Evolutionary conservation across 2,113 vertebrate genomes (phyloP).

Genomic region (Notothenia rossii): DNA sequence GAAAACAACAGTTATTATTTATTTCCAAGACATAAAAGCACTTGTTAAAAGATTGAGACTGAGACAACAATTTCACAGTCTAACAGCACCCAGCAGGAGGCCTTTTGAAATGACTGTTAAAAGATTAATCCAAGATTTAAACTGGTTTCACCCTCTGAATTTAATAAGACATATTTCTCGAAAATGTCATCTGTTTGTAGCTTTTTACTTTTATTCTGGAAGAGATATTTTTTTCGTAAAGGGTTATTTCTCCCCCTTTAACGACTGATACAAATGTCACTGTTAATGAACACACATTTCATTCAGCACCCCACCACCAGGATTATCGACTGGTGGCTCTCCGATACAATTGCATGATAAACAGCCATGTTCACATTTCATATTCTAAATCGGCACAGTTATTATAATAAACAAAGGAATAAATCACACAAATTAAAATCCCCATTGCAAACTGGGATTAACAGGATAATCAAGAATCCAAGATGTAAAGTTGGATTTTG

Average conservation of each 20-base stretch:
- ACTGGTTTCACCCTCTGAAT: slow-evolving; percentile 40
- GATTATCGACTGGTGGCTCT: too few relatives aligned
- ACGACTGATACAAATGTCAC: slow-evolving; percentile 1
- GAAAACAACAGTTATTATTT: slow-evolving; percentile 26
- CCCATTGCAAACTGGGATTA: not conserved
- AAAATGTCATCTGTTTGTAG: slow-evolving; percentile 19
- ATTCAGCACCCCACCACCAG: not conserved
- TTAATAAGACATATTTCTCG: slow-evolving; percentile 43
- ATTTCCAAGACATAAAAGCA: slow-evolving; percentile 24
- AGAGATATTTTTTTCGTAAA: slow-evolving; percentile 2
- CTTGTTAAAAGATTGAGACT: slow-evolving; percentile 19
- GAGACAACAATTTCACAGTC: slow-evolving; percentile 55
- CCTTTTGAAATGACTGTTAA: slow-evolving; percentile 47
- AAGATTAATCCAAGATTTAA: slow-evolving; percentile 56
- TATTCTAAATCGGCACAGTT: not conserved
- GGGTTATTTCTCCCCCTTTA: not conserved
- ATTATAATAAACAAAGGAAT: not conserved
- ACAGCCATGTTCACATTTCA: not conserved
- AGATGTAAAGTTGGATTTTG: not conserved
- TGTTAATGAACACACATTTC: not conserved
- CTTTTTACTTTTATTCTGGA: slow-evolving; percentile 18
- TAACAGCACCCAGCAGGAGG: slow-evolving; percentile 44
- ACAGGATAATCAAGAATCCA: not conserved
- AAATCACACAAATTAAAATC: not conserved
- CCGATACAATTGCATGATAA: not conserved